These are phyloP conservation scores for Amphimedon queenslandica DNA, from an alignment of 37 sponge, comb jelly and placozoan species.

Conservation along the genomic window DNA sequence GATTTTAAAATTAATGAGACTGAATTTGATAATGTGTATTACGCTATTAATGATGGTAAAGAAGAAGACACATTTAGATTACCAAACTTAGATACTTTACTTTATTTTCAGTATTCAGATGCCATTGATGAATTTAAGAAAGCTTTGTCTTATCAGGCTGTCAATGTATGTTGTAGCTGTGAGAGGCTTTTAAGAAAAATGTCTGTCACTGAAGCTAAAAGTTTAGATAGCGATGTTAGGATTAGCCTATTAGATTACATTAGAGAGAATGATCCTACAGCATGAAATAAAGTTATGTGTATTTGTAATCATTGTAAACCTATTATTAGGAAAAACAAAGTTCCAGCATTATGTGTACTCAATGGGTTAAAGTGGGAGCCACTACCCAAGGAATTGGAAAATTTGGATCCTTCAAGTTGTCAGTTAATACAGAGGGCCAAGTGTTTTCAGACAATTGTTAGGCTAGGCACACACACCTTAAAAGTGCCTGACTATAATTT, in stretches of 20 bases:
- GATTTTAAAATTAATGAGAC: too few species aligned
- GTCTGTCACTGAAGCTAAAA: slow-evolving; percentile 13
- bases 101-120: too few species aligned
- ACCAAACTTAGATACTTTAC: too few species aligned
- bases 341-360: slow-evolving; percentile 29
- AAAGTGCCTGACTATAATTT: slow-evolving; percentile 35
- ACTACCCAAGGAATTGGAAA: slow-evolving; percentile 18
- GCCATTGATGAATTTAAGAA: too few species aligned
- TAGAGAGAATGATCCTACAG: neutral
- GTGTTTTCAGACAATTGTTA: slow-evolving; percentile 34
- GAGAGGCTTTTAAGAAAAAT: slow-evolving; percentile 19
- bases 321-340: slow-evolving; percentile 15
- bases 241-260: neutral
- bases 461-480: slow-evolving; percentile 38
- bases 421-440: slow-evolving; percentile 43
- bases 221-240: too few species aligned
- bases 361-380: slow-evolving; percentile 13
- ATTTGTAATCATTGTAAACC: slow-evolving; percentile 25
- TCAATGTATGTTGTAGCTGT: slow-evolving; percentile 49
- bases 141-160: too few species aligned
- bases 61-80: too few species aligned
- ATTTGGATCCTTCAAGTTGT: slow-evolving; percentile 19
- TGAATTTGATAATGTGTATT: too few species aligned
- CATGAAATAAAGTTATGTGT: too few species aligned
- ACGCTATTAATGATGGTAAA: too few species aligned